Evolutionary conservation across 2,888 invertebrate genomes (phyloP).

Genomic region (Drosophila imparisetae): DNA sequence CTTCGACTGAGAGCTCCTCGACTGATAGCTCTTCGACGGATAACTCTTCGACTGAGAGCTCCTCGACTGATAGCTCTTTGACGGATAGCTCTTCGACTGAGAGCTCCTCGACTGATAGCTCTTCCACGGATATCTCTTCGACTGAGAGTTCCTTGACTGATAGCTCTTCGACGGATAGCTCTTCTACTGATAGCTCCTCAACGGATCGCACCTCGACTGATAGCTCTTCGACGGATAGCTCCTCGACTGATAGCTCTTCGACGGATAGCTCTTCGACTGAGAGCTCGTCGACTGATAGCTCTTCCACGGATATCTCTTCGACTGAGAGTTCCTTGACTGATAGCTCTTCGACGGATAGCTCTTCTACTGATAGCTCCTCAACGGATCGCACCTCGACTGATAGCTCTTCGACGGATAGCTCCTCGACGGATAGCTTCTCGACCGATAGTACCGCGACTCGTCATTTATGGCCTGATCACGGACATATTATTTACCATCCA

Average conservation of each 20-base stretch:
- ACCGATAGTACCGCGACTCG: too few relatives aligned
- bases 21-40: not conserved
- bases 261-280: not conserved
- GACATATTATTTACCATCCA: too few relatives aligned
- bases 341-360: too few relatives aligned
- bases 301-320: too few relatives aligned
- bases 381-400: too few relatives aligned
- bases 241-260: not conserved
- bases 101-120: not conserved
- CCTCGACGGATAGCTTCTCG: too few relatives aligned
- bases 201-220: not conserved
- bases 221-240: not conserved
- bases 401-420: too few relatives aligned
- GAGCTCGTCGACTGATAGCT: too few relatives aligned
- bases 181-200: fast-evolving
- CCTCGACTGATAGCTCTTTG: not conserved
- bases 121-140: not conserved
- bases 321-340: too few relatives aligned
- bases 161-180: fast-evolving
- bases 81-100: not conserved
- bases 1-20: not conserved
- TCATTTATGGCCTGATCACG: too few relatives aligned
- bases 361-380: too few relatives aligned
- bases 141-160: fast-evolving
- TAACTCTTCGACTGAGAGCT: not conserved